phyloP scores from a whole-genome alignment of 64 coral and sea anemone genomes.

The Catalaphyllia jardinei region DNA sequence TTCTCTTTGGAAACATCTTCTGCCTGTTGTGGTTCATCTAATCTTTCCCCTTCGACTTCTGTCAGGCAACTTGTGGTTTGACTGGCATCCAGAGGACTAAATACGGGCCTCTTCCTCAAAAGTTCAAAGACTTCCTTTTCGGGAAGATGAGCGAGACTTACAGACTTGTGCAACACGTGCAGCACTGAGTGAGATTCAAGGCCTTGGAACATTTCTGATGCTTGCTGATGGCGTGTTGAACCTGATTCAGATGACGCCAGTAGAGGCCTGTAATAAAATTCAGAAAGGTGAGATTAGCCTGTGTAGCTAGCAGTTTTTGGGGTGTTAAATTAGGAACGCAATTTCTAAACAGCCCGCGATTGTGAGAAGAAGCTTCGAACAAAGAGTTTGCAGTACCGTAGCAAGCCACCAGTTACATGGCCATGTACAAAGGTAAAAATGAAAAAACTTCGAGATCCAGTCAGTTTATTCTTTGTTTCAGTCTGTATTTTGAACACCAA shows the following conservation, averaged over 20 bases:
- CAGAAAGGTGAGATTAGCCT: too few relatives aligned
- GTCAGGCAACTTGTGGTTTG: not conserved
- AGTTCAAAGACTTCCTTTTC: constrained; percentile 95
- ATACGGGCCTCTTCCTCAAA: constrained; percentile 89
- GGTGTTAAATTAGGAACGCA: too few relatives aligned
- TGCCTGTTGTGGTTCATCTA: not conserved
- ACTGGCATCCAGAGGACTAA: constrained; percentile 29
- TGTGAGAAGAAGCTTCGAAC: too few relatives aligned
- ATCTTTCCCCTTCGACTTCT: not conserved
- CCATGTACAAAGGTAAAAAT: too few relatives aligned
- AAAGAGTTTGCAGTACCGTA: too few relatives aligned
- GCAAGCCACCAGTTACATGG: too few relatives aligned
- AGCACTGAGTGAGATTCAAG: constrained; percentile 96
- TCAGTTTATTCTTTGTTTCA: too few relatives aligned
- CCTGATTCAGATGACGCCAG: constrained; percentile 77
- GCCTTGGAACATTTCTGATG: constrained; percentile 93
- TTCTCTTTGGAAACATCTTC: not conserved
- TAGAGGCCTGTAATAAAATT: constrained; percentile 52
- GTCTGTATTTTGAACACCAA: not conserved
- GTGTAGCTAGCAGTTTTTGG: too few relatives aligned
- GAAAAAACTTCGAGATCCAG: too few relatives aligned
- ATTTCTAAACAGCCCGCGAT: too few relatives aligned
- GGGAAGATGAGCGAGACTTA: constrained; percentile 78
- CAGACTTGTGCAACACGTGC: constrained; percentile 89
- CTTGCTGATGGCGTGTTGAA: constrained; percentile 83